These are phyloP conservation scores for Vanacampus margaritifer DNA, from an alignment of 2,113 vertebrate species.

Conservation along the genomic window DNA sequence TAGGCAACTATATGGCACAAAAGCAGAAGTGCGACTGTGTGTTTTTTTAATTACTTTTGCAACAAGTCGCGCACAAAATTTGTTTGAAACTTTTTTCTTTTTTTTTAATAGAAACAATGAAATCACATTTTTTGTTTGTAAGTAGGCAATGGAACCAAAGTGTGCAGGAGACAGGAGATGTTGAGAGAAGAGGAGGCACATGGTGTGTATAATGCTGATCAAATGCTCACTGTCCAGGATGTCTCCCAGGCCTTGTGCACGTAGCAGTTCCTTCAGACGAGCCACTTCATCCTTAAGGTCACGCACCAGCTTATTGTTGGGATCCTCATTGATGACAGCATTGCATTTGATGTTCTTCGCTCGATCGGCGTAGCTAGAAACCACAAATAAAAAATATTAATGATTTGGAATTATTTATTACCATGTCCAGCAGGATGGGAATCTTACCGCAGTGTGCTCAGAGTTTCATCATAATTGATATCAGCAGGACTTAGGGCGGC, in stretches of 20 bases:
- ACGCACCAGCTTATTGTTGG: slow-evolving; percentile 94
- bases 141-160: slow-evolving; percentile 26
- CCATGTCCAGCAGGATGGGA: background rate
- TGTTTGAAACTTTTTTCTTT: too few relatives aligned
- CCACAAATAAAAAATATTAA: background rate
- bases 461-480: slow-evolving; percentile 98
- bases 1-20: background rate
- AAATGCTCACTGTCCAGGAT: slow-evolving; percentile 95
- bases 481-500: slow-evolving; percentile 97
- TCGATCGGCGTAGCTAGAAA: slow-evolving; percentile 88
- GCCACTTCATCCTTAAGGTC: slow-evolving; percentile 96
- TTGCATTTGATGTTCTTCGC: slow-evolving; percentile 99
- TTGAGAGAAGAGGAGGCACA: slow-evolving; percentile 18
- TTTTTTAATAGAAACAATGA: background rate
- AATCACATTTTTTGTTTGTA: background rate
- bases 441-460: slow-evolving; percentile 92
- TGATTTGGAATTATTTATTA: background rate
- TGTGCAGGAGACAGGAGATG: slow-evolving; percentile 26
- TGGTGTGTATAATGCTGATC: slow-evolving; percentile 6
- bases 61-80: too few relatives aligned
- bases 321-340: slow-evolving; percentile 97
- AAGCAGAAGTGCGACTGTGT: background rate
- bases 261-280: slow-evolving; percentile 90
- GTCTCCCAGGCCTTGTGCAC: slow-evolving; percentile 93
- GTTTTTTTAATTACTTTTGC: background rate